phyloP scores from a whole-genome alignment of 2,888 invertebrate genomes.

The Spisula subtruncata region DNA sequence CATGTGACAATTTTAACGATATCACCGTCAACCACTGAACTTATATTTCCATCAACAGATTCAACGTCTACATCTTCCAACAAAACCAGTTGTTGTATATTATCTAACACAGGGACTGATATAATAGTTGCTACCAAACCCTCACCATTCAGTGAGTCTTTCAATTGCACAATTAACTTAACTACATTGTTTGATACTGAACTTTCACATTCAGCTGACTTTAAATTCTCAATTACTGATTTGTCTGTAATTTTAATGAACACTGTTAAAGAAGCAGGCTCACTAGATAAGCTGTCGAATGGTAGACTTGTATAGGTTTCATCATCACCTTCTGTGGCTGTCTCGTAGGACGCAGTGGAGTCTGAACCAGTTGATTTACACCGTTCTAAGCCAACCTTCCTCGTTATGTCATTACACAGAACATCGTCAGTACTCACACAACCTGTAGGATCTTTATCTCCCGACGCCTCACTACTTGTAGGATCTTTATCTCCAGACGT shows the following conservation, averaged over 20 bases:
- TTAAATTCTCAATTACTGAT: slow-evolving; percentile 31
- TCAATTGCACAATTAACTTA: slow-evolving; percentile 43
- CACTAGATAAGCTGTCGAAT: slow-evolving; percentile 2
- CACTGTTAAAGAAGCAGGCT: background rate
- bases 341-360: slow-evolving; percentile 53
- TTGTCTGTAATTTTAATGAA: slow-evolving; percentile 36
- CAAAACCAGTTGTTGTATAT: slow-evolving; percentile 54
- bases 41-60: slow-evolving; percentile 57
- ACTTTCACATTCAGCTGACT: background rate
- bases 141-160: background rate
- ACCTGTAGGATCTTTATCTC: too few species aligned
- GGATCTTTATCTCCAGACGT: background rate
- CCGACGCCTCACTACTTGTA: too few species aligned
- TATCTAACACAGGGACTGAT: slow-evolving; percentile 56
- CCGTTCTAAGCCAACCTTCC: slow-evolving; percentile 16
- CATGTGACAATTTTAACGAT: slow-evolving; percentile 49
- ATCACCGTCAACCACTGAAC: slow-evolving; percentile 59
- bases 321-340: slow-evolving; percentile 43
- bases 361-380: slow-evolving; percentile 57
- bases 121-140: slow-evolving; percentile 59
- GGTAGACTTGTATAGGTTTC: slow-evolving; percentile 32
- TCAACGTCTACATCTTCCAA: slow-evolving; percentile 65
- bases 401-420: background rate
- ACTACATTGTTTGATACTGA: background rate
- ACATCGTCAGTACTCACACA: too few species aligned